Evolutionary conservation across 1,140 invertebrate species (phyloP).

Genomic region (Drosophila azteca): DNA sequence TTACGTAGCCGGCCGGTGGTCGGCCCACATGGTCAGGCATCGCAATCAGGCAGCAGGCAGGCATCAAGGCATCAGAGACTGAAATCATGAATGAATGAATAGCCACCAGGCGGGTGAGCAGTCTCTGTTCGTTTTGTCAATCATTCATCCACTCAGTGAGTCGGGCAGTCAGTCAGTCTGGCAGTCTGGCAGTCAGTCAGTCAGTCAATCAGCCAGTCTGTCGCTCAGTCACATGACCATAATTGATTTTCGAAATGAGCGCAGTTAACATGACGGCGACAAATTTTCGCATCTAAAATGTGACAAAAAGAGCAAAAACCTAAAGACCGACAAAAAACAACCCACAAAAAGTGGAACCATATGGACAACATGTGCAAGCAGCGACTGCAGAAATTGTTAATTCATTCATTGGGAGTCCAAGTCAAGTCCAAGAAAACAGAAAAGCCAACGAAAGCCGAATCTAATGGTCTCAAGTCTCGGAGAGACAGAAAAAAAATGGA

Average conservation of each 20-base stretch:
- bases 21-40: conserved; percentile 61
- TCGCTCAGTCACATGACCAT: conserved; percentile 53
- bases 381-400: conserved; percentile 47
- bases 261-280: conserved; percentile 71
- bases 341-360: conserved; percentile 34
- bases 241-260: conserved; percentile 72
- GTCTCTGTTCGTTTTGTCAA: conserved; percentile 37
- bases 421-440: background rate
- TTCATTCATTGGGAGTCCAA: conserved; percentile 51
- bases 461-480: conserved; percentile 15
- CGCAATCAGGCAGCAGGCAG: background rate
- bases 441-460: conserved; percentile 19
- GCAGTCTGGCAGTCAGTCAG: background rate
- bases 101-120: conserved; percentile 30
- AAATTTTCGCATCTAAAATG: conserved; percentile 68
- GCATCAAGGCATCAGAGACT: conserved; percentile 42
- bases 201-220: conserved; percentile 16
- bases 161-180: conserved; percentile 11
- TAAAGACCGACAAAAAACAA: conserved; percentile 29
- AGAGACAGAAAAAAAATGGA: conserved; percentile 6
- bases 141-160: conserved; percentile 6
- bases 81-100: conserved; percentile 75
- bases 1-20: conserved; percentile 75
- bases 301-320: conserved; percentile 42
- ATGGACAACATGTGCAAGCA: conserved; percentile 53